Percentiles rank a stretch among this genome's conserved stretches.
Conservation (phyloP, 2,797 vertebrate genomes). For the Orestias chungarensis region DNA sequence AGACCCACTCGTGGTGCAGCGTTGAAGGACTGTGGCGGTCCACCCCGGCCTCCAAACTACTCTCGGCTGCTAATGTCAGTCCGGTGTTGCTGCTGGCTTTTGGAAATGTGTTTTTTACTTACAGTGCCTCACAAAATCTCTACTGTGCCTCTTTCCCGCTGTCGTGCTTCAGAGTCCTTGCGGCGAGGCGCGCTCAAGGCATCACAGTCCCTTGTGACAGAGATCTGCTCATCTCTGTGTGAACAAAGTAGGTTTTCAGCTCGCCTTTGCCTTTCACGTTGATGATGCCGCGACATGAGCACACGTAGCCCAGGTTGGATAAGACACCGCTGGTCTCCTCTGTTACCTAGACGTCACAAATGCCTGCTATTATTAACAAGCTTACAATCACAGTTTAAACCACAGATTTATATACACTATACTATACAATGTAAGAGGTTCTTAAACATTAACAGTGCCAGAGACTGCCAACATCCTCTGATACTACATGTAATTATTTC, state of each 20-base stretch:
- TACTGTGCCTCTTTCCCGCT: constrained; percentile 41
- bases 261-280: constrained; percentile 99
- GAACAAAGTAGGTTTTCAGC: constrained; percentile 95
- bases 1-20: constrained; percentile 33
- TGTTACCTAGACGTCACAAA: constrained; percentile 84
- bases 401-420: not conserved
- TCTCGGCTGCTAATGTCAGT: constrained; percentile 30
- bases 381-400: not conserved
- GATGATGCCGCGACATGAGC: constrained; percentile 95
- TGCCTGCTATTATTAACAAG: not conserved
- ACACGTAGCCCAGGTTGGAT: constrained; percentile 90
- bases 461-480: too few species aligned
- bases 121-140: constrained; percentile 50
- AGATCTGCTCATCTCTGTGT: constrained; percentile 95
- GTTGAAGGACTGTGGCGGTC: constrained; percentile 32
- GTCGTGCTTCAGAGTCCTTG: constrained; percentile 31
- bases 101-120: constrained; percentile 57
- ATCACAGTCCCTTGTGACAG: constrained; percentile 94
- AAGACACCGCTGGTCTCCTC: constrained; percentile 91
- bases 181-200: constrained; percentile 77
- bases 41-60: constrained; percentile 28
- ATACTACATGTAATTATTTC: too few species aligned
- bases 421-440: not conserved
- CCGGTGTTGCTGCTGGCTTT: constrained; percentile 41
- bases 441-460: not conserved